Percentiles rank a stretch among this genome's conserved stretches.
Conservation (phyloP, 2,888 invertebrate genomes). For the Conomelus anceps region DNA sequence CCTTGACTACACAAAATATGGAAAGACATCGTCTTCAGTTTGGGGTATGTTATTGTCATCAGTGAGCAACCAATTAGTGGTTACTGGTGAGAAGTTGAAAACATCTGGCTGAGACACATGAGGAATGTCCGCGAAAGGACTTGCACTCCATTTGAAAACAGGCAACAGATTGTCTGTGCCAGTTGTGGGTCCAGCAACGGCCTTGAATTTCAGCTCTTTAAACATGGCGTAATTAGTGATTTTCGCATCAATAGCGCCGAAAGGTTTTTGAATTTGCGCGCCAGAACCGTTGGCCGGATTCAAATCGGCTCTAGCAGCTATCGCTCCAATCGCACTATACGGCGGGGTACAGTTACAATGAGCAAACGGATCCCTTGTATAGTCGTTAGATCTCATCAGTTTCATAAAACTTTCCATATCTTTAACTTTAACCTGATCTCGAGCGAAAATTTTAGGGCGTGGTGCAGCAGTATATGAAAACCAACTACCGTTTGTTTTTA, state of each 20-base stretch:
- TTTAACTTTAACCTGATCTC: slow-evolving; percentile 52
- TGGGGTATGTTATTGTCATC: too few relatives aligned
- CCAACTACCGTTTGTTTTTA: slow-evolving; percentile 45
- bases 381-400: slow-evolving; percentile 62
- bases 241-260: slow-evolving; percentile 59
- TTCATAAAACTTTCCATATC: slow-evolving; percentile 53
- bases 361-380: slow-evolving; percentile 57
- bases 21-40: too few relatives aligned
- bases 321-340: slow-evolving; percentile 65
- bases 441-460: slow-evolving; percentile 54
- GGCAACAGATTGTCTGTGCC: slow-evolving; percentile 48
- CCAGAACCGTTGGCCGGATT: slow-evolving; percentile 59
- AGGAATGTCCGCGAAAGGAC: slow-evolving; percentile 48
- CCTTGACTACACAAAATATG: too few relatives aligned
- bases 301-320: slow-evolving; percentile 56
- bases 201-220: slow-evolving; percentile 48
- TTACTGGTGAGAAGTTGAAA: not conserved
- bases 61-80: too few relatives aligned
- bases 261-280: slow-evolving; percentile 56
- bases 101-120: not conserved
- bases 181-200: slow-evolving; percentile 48
- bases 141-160: slow-evolving; percentile 58
- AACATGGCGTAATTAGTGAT: slow-evolving; percentile 46
- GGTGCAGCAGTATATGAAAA: slow-evolving; percentile 57
- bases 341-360: slow-evolving; percentile 61